Conservation (phyloP, 2,888 invertebrate genomes). For the Conus canariensis region DNA sequence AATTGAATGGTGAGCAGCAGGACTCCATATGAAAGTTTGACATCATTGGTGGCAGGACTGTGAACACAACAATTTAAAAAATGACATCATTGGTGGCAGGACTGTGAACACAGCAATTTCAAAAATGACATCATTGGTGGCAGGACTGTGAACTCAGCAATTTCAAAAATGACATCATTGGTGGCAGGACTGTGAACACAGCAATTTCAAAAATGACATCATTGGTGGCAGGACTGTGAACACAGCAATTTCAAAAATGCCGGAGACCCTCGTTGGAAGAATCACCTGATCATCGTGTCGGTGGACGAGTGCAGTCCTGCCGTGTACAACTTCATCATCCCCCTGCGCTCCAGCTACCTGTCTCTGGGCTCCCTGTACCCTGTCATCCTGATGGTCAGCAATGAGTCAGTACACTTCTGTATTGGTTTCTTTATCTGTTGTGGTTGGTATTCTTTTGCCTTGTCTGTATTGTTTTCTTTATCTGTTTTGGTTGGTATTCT, state of each 20-base stretch:
- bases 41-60: conserved; percentile 83
- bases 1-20: too few relatives aligned
- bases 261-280: conserved; percentile 95
- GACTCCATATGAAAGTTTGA: too few relatives aligned
- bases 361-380: conserved; percentile 96
- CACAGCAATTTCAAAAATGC: conserved; percentile 95
- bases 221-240: not conserved
- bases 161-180: conserved; percentile 85
- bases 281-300: conserved; percentile 96
- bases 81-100: conserved; percentile 82
- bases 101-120: conserved; percentile 95
- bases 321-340: conserved; percentile 98
- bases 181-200: too few relatives aligned
- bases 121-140: conserved; percentile 83
- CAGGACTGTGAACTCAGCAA: conserved; percentile 94
- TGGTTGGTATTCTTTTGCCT: not conserved
- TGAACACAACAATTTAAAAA: conserved; percentile 94
- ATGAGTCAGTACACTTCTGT: conserved; percentile 78
- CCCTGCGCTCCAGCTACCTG: conserved; percentile 94
- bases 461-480: too few relatives aligned
- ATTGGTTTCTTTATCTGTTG: not conserved
- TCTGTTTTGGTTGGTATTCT: too few relatives aligned
- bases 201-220: not conserved
- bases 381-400: conserved; percentile 94
- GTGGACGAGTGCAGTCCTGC: conserved; percentile 97